phyloP scores from a whole-genome alignment of 2,888 invertebrate species.

The Tenthredo amoena region DNA sequence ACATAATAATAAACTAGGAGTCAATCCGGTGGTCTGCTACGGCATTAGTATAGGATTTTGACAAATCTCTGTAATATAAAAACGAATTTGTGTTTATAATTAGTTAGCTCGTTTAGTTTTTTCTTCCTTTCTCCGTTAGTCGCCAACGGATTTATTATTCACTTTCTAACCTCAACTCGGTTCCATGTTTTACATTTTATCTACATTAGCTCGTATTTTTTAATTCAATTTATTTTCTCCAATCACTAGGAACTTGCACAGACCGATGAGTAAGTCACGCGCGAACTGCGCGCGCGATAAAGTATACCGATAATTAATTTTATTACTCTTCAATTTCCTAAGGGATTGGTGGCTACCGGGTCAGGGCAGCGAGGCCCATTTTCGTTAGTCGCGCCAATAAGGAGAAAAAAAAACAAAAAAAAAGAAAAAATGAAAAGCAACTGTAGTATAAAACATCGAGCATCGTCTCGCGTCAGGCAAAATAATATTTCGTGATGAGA shows the following conservation, averaged over 20 bases:
- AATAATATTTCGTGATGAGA: slow-evolving; percentile 40
- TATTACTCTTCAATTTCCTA: slow-evolving; percentile 78
- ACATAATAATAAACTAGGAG: slow-evolving; percentile 13
- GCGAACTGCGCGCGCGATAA: slow-evolving; percentile 68
- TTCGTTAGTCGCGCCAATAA: slow-evolving; percentile 71
- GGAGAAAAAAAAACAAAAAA: slow-evolving; percentile 54
- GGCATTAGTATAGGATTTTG: neutral
- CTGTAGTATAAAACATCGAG: neutral
- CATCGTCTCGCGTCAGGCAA: neutral
- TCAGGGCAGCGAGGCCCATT: slow-evolving; percentile 60
- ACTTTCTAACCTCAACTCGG: neutral
- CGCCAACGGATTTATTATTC: neutral
- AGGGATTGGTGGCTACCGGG: slow-evolving; percentile 75
- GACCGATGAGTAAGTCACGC: neutral
- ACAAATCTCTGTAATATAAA: neutral
- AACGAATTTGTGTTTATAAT: slow-evolving; percentile 1
- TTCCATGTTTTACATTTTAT: neutral
- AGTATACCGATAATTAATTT: slow-evolving; percentile 77
- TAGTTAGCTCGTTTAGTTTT: neutral
- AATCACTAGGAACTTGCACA: neutral
- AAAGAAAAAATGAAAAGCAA: neutral
- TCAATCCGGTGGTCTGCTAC: neutral
- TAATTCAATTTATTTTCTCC: neutral
- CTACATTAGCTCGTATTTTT: neutral
- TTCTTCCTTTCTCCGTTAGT: neutral